phyloP scores from a whole-genome alignment of 2,888 invertebrate genomes.

The Masnerella sp. region DNA sequence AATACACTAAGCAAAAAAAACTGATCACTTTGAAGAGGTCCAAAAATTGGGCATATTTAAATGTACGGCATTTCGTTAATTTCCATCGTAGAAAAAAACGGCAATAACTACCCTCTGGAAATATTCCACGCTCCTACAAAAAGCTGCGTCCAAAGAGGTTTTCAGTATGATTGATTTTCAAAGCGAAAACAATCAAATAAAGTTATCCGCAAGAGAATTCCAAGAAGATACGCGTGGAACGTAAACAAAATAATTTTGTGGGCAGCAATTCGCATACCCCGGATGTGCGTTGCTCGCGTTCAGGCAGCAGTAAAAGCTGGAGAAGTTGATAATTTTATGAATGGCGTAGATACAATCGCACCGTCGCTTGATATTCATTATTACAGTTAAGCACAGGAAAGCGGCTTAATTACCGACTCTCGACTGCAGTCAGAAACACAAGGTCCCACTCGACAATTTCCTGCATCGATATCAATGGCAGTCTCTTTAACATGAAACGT shows the following conservation, averaged over 20 bases:
- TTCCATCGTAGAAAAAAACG: too few species aligned
- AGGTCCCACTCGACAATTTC: conserved; percentile 29
- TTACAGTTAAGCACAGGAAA: conserved; percentile 56
- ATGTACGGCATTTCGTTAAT: too few species aligned
- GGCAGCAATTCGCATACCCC: conserved; percentile 40
- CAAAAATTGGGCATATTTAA: too few species aligned
- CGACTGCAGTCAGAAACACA: conserved; percentile 28
- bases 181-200: too few species aligned
- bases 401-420: conserved; percentile 54
- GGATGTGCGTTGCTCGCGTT: conserved; percentile 15
- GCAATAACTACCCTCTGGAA: too few species aligned
- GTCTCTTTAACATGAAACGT: conserved; percentile 6
- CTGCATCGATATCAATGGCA: conserved; percentile 38
- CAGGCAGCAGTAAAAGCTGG: conserved; percentile 20
- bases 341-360: conserved; percentile 37
- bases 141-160: too few species aligned
- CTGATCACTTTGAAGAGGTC: too few species aligned
- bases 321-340: conserved; percentile 46
- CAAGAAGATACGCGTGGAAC: background rate
- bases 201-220: too few species aligned
- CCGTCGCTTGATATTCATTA: conserved; percentile 44
- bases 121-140: too few species aligned
- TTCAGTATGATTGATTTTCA: too few species aligned
- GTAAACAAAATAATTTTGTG: conserved; percentile 12
- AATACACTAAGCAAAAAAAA: too few species aligned